Conservation (phyloP, 2,113 vertebrate species). For the Myrmecobius fasciatus region DNA sequence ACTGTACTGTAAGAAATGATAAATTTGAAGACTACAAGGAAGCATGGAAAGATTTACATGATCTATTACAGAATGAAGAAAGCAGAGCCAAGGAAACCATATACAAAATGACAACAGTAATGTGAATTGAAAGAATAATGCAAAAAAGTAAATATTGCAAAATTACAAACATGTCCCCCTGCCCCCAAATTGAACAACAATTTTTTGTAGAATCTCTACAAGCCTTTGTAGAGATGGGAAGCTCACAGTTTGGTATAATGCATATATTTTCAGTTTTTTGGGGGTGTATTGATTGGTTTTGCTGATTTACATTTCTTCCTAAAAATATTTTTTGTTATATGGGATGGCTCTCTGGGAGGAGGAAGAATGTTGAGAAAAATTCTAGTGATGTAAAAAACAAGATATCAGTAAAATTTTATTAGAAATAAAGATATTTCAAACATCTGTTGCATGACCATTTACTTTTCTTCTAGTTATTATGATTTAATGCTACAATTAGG, state of each 20-base stretch:
- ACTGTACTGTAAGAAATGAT: neutral
- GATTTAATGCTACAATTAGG: neutral
- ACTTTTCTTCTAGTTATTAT: neutral
- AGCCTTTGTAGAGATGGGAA: neutral
- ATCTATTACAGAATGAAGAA: neutral
- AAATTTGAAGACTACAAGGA: neutral
- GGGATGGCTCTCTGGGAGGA: neutral
- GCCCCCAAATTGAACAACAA: too few relatives aligned
- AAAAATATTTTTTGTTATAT: neutral
- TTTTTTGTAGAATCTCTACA: neutral
- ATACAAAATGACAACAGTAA: neutral
- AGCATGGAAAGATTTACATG: neutral
- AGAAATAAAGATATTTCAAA: neutral
- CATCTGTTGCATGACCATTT: neutral
- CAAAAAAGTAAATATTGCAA: neutral
- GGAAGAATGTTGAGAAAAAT: neutral
- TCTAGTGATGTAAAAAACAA: neutral
- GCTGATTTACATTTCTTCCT: neutral
- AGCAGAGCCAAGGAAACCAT: neutral
- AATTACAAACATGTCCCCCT: neutral
- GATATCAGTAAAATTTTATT: neutral
- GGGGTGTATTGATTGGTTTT: neutral
- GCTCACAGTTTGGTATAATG: neutral
- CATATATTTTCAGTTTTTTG: neutral
- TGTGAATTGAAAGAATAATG: neutral